Conservation (phyloP, 2,113 vertebrate species). For the Halcyon malimbica region DNA sequence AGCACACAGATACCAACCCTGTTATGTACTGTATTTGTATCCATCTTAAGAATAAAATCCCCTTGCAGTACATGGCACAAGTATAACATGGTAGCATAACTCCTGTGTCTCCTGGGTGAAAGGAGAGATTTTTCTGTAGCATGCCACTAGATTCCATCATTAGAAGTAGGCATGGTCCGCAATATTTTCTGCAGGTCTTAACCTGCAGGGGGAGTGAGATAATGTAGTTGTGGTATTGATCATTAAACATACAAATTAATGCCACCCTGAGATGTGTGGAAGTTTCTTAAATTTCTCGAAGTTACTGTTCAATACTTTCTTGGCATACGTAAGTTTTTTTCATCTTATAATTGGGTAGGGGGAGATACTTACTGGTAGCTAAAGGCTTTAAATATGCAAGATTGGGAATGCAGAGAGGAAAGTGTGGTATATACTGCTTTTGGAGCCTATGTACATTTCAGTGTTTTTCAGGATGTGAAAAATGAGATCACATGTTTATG, state of each 20-base stretch:
- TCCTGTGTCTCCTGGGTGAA: background rate
- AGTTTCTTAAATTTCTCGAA: background rate
- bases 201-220: background rate
- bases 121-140: background rate
- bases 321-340: background rate
- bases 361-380: background rate
- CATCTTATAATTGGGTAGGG: accelerated
- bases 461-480: background rate
- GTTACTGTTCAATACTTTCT: background rate
- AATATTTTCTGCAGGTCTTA: background rate
- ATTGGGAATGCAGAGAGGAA: background rate
- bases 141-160: background rate
- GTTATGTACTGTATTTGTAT: background rate
- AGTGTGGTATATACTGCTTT: background rate
- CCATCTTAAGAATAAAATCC: background rate
- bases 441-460: background rate
- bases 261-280: background rate
- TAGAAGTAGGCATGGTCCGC: background rate
- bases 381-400: background rate
- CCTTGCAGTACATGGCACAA: background rate
- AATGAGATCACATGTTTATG: background rate
- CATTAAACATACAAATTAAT: background rate
- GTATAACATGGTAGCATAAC: background rate
- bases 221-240: background rate
- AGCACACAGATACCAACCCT: background rate